Percentiles rank a stretch among this genome's conserved stretches.
phyloP scores from a whole-genome alignment of 2,797 vertebrate species.

The Takifugu ocellatus region DNA sequence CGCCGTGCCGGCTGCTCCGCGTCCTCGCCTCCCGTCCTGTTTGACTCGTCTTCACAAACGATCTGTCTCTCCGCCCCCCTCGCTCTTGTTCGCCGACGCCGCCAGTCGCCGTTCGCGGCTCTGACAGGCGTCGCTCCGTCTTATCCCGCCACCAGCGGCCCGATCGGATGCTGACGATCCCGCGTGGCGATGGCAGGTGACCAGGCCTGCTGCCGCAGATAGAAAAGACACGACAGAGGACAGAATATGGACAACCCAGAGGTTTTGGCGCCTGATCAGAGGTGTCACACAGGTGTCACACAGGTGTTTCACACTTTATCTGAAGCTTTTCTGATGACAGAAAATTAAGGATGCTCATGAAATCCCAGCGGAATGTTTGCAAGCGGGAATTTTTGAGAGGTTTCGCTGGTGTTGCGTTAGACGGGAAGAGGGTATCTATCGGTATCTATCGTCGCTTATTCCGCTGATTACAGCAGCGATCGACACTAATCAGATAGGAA shows the following conservation, averaged over 20 bases:
- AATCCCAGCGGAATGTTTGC: conserved; percentile 13
- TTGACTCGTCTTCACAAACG: background rate
- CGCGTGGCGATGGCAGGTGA: conserved; percentile 55
- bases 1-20: background rate
- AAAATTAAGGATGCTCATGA: conserved; percentile 10
- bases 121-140: conserved; percentile 48
- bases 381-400: background rate
- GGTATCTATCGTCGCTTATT: too few relatives aligned
- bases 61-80: conserved; percentile 6
- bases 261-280: too few relatives aligned
- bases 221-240: conserved; percentile 41
- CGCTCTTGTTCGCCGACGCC: conserved; percentile 24
- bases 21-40: background rate
- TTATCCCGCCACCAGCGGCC: conserved; percentile 49
- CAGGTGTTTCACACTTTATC: too few relatives aligned
- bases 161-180: conserved; percentile 50
- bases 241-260: conserved; percentile 13
- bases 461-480: too few relatives aligned
- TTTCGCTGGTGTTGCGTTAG: too few relatives aligned
- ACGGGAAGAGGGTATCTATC: too few relatives aligned
- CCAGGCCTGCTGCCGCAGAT: conserved; percentile 61
- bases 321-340: background rate
- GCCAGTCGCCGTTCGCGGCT: conserved; percentile 34
- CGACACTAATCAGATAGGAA: too few relatives aligned
- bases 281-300: too few relatives aligned